Evolutionary conservation across 2,113 vertebrate genomes (phyloP).

Genomic region (Dicerorhinus sumatrensis): DNA sequence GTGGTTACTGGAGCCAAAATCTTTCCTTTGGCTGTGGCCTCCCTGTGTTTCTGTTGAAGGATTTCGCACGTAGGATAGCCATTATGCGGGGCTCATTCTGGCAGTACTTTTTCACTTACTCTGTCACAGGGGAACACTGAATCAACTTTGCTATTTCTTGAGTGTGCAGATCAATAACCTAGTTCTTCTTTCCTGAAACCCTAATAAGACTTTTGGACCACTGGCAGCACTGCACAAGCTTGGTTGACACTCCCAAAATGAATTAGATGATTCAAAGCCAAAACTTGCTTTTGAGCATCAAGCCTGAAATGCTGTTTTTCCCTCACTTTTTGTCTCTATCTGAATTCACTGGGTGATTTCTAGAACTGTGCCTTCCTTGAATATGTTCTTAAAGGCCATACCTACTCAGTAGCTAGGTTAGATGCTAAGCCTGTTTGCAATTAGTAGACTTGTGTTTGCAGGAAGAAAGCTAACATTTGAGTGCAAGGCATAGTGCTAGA

Average conservation of each 20-base stretch:
- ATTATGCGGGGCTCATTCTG: neutral
- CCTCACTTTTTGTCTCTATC: neutral
- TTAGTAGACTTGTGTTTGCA: neutral
- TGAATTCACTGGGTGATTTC: neutral
- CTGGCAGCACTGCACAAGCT: neutral
- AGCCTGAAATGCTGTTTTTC: neutral
- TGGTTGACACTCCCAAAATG: neutral
- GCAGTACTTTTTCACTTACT: neutral
- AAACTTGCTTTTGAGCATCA: slow-evolving; percentile 16
- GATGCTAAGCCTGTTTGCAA: neutral
- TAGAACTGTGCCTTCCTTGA: neutral
- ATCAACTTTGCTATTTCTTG: slow-evolving; percentile 52
- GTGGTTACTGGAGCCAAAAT: neutral
- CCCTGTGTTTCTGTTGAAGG: neutral
- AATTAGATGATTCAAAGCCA: slow-evolving; percentile 22
- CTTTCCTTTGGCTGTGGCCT: neutral
- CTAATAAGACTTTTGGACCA: slow-evolving; percentile 35
- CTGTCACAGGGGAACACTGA: slow-evolving; percentile 10
- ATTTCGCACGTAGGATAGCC: neutral
- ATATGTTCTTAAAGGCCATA: neutral
- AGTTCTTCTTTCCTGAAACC: neutral
- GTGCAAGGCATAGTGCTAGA: neutral
- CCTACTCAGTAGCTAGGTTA: neutral
- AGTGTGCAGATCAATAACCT: slow-evolving; percentile 45
- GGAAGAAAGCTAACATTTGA: neutral